phyloP scores from a whole-genome alignment of 1,140 invertebrate species.

The Drosophila virilis region DNA sequence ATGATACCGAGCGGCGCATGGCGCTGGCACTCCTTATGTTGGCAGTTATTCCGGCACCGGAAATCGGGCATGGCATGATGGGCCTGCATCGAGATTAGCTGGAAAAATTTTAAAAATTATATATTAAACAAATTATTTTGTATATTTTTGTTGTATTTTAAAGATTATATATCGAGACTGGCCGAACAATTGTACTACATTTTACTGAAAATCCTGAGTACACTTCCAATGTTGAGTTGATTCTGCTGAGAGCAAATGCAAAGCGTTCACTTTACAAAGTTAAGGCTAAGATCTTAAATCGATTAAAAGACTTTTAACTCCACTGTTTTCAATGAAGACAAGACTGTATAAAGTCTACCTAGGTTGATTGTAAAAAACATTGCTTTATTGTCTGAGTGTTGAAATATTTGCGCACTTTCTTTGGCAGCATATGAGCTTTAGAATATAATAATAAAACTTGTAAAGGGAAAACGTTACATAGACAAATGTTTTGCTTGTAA shows the following conservation, averaged over 20 bases:
- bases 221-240: neutral
- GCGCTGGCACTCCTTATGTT: slow-evolving; percentile 76
- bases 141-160: slow-evolving; percentile 7
- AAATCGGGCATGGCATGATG: slow-evolving; percentile 79
- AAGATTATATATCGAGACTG: neutral
- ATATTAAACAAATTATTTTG: neutral
- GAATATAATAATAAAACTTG: neutral
- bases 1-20: slow-evolving; percentile 71
- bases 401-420: too few relatives aligned
- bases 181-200: slow-evolving; percentile 2
- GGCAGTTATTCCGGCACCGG: slow-evolving; percentile 72
- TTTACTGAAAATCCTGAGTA: neutral
- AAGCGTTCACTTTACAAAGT: neutral
- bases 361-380: too few relatives aligned
- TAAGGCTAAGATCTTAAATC: too few relatives aligned
- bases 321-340: too few relatives aligned
- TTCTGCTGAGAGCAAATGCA: too few relatives aligned
- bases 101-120: neutral
- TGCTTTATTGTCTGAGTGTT: too few relatives aligned
- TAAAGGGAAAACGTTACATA: neutral
- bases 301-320: too few relatives aligned
- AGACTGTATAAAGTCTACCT: too few relatives aligned
- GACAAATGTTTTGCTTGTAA: neutral
- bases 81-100: slow-evolving; percentile 59
- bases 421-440: too few relatives aligned